Percentiles rank a stretch among this genome's conserved stretches.
Conservation (phyloP, 2,888 invertebrate genomes). For the Erebia epiphron region DNA sequence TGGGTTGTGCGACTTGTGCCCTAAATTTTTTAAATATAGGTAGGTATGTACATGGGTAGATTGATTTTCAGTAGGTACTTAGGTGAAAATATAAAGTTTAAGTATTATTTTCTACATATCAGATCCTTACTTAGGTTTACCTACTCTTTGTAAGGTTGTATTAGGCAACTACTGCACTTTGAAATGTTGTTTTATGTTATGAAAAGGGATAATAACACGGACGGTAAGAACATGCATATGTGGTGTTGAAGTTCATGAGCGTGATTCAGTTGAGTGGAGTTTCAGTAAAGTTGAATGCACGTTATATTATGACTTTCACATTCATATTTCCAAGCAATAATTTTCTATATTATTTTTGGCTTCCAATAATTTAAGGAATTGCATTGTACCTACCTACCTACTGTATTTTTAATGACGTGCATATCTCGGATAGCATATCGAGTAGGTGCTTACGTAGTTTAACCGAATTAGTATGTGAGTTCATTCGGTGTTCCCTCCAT, state of each 20-base stretch:
- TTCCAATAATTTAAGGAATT: not conserved
- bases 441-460: not conserved
- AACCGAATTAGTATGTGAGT: constrained; percentile 16
- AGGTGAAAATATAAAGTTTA: not conserved
- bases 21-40: too few species aligned
- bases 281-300: not conserved
- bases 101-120: too few species aligned
- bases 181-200: constrained; percentile 5
- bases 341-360: not conserved
- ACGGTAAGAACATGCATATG: not conserved
- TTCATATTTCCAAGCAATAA: not conserved
- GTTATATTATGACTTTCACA: not conserved
- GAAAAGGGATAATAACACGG: not conserved
- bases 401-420: not conserved
- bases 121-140: too few species aligned
- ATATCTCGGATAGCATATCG: not conserved
- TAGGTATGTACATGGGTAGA: too few species aligned
- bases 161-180: not conserved
- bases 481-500: constrained; percentile 39
- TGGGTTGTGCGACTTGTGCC: too few species aligned
- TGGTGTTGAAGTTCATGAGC: not conserved
- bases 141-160: not conserved
- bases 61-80: not conserved
- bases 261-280: not conserved
- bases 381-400: not conserved